Percentiles rank a stretch among this genome's conserved stretches.
Evolutionary conservation across 2,888 invertebrate genomes (phyloP).

Genomic region (Agrilus mali): DNA sequence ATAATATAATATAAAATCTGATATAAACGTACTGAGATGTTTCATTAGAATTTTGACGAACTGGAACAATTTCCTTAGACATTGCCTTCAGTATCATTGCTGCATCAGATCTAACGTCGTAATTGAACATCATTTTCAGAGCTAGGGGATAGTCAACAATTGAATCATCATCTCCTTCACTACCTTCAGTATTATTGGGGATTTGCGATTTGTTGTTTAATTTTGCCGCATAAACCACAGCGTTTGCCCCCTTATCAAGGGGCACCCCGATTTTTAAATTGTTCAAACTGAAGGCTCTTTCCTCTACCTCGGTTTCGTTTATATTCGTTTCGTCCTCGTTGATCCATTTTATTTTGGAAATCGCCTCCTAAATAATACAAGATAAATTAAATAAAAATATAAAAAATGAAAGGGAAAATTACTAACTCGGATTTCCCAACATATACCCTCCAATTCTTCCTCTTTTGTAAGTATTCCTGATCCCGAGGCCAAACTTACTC

Average conservation of each 20-base stretch:
- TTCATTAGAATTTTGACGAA: slow-evolving; percentile 37
- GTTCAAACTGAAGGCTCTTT: slow-evolving; percentile 38
- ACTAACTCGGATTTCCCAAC: slow-evolving; percentile 61
- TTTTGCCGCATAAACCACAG: slow-evolving; percentile 63
- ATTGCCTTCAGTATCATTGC: slow-evolving; percentile 62
- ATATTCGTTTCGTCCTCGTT: slow-evolving; percentile 35
- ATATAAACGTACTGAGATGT: neutral
- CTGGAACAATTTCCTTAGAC: slow-evolving; percentile 72
- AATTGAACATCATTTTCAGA: slow-evolving; percentile 87
- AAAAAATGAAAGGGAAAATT: neutral
- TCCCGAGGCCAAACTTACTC: slow-evolving; percentile 60
- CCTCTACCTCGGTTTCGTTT: slow-evolving; percentile 29
- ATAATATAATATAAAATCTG: neutral
- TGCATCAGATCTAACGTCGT: slow-evolving; percentile 72
- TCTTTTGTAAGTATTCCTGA: slow-evolving; percentile 62
- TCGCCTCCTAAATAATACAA: slow-evolving; percentile 37
- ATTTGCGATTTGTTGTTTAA: slow-evolving; percentile 25
- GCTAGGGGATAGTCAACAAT: slow-evolving; percentile 50
- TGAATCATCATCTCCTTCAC: slow-evolving; percentile 12
- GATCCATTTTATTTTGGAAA: slow-evolving; percentile 44
- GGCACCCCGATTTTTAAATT: slow-evolving; percentile 54
- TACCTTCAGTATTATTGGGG: neutral
- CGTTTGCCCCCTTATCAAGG: slow-evolving; percentile 71
- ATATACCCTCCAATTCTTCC: slow-evolving; percentile 64
- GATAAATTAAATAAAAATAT: neutral